Base-by-base conservation (phyloP, 2,797 vertebrate genomes). In the Vespertilio murinus region DNA sequence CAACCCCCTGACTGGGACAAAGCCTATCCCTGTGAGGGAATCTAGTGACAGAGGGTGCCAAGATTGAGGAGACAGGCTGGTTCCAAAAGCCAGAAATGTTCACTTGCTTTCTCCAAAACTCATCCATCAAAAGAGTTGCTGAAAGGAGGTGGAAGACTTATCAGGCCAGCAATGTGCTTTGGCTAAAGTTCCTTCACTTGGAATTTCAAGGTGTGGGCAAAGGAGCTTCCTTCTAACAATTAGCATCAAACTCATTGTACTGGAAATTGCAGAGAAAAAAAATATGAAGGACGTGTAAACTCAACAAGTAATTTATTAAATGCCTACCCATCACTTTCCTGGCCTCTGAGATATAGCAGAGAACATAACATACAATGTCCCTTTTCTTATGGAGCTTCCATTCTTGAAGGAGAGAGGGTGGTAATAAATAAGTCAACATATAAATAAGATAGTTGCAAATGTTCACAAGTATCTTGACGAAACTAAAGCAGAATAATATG, bases 91-190 rank as follows among this genome's bases (percentile, higher is more conserved):
- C 61, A 49, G 38, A 92, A 85, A 35, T 59, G 70, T 40, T 77
- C 69, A 38, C 10, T 86, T 78, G 12, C 54, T 94, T 80, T 90
- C 56, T 86, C 52, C 45, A 85, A 92, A 94, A 75, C 33, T 71
- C 70, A 52, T 35, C 23, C 14, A 77, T 92, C 86, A 90, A 75
- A 33, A 61, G 86, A 64, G 45, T 49, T 49, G 35, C 45, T 35
- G 89, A 59, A 64, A 92, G 47, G 64, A 35, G 18, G 54, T 65
- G 45, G 45, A 47, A 89, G 52, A 54, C 25, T 49, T 5, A 33
- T 64, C 80, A 82, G 75, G 17, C 45, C 75, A 59, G 70, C 90
- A 90, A 78, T 90, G 75, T 82, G 65, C 69, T 82, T 45, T 85
- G 77, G 84, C 69, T 90, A 25, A 65, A 71, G 28, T 35, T 86